Percentiles rank a stretch among this genome's conserved stretches.
These are phyloP conservation scores for Ligdia adustata DNA, from an alignment of 2,888 invertebrate species.

Conservation along the genomic window DNA sequence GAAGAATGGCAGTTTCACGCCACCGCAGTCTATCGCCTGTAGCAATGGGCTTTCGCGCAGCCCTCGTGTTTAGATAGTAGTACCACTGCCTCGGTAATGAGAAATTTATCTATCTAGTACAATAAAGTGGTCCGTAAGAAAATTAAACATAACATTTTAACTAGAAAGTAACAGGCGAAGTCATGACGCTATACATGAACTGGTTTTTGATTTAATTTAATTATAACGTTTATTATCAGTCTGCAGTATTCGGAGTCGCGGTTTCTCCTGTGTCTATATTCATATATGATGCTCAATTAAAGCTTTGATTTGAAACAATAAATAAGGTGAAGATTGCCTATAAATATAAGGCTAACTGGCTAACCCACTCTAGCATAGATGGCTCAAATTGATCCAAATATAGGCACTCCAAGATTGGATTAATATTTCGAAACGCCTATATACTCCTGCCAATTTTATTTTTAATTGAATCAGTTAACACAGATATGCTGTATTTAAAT, in stretches of 20 bases:
- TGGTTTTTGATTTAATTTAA: slow-evolving; percentile 26
- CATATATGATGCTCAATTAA: too few species aligned
- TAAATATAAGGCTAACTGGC: too few species aligned
- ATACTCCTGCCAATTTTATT: too few species aligned
- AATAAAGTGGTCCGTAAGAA: slow-evolving; percentile 43
- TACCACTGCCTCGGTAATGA: slow-evolving; percentile 44
- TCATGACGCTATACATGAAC: slow-evolving; percentile 19
- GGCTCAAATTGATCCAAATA: too few species aligned
- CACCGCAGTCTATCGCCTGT: slow-evolving; percentile 35
- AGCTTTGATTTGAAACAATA: too few species aligned
- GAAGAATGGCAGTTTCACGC: slow-evolving; percentile 35
- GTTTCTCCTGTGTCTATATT: too few species aligned
- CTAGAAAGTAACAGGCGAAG: slow-evolving; percentile 32
- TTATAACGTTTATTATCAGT: slow-evolving; percentile 7
- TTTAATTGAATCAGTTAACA: slow-evolving; percentile 2
- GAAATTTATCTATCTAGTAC: slow-evolving; percentile 58
- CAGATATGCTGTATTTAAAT: slow-evolving; percentile 12
- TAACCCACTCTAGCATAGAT: too few species aligned
- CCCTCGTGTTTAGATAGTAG: slow-evolving; percentile 33
- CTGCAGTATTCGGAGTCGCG: too few species aligned
- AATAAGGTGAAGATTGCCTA: too few species aligned
- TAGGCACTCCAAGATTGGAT: too few species aligned
- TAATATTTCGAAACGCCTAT: too few species aligned
- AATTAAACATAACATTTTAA: slow-evolving; percentile 33
- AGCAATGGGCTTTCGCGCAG: slow-evolving; percentile 30